Evolutionary conservation across 2,113 vertebrate genomes (phyloP), one percentile per base, ranked within the genome.

Genomic region (Nannobrachium achirus): DNA sequence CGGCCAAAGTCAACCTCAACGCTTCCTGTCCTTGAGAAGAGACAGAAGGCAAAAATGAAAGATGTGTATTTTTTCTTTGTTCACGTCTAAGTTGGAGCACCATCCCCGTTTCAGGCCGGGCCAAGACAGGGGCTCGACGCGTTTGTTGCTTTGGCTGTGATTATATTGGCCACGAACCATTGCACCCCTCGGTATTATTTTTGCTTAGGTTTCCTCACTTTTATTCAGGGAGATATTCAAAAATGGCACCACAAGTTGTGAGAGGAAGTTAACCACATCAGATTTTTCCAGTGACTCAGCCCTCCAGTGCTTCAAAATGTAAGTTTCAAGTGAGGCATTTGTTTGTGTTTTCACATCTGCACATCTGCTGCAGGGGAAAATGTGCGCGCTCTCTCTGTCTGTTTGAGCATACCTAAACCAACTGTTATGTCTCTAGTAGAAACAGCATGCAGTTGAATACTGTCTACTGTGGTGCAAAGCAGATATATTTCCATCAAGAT

Each of bases 1-100:
- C 15, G 41, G 84, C 84, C 90, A 90, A 88, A 72, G 75, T 81
- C 82, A 86, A 89, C 80, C 60, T 81, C 9, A 1, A 55, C 40
- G 65, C 77, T 88, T 89, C 78, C 81, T 84, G 40, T 11, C 33
- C 52, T 65, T 66, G 39, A 78, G 85, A 81, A 75, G 68, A 58
- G 46, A 59, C 56, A 73, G 58, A 75, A 66, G 52, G 58, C 56
- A 51, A 8, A 56, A 69, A 75, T 78, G 75, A 86, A 79, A 79
- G 72, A 81, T 80, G 58, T 76, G 72, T 73, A 58, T 87, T 87
- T 87, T n/a, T 69, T 69, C 75, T 75, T 83, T 72, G 67, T 80
- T 68, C 68, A 78, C 73, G 69, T 53, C 48, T 53, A 73, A 83
- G 56, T 75, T 69, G 68, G 41, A 33, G 46, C 0, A 3, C 39